Evolutionary conservation across 35 echinoderm and acorn worm species (phyloP).

Genomic region (Stichopus chloronotus): DNA sequence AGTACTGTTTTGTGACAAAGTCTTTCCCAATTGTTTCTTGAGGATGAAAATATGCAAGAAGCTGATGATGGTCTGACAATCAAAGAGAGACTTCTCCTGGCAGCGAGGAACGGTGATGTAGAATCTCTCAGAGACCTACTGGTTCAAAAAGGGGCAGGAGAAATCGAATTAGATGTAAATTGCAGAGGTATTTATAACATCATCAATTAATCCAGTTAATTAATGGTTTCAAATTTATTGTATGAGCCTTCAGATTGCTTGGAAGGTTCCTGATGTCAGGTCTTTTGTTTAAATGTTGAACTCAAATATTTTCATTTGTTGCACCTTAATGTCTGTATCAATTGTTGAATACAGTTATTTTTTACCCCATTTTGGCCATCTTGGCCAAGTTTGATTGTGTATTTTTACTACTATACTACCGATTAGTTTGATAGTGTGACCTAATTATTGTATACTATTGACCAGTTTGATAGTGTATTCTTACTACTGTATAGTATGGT

Average conservation of each 20-base stretch:
- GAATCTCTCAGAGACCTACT: neutral
- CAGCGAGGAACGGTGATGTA: conserved; percentile 40
- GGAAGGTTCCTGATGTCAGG: neutral
- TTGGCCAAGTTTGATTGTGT: no score
- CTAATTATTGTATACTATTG: no score
- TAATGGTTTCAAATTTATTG: neutral
- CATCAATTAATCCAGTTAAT: neutral
- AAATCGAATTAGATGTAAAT: conserved; percentile 49
- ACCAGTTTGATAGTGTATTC: no score
- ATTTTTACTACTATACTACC: no score
- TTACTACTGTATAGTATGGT: no score
- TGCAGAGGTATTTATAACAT: conserved; percentile 34
- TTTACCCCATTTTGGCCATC: no score
- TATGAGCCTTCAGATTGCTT: neutral
- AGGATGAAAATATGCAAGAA: conserved; percentile 40
- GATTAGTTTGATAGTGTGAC: no score
- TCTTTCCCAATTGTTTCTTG: neutral
- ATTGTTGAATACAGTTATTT: no score
- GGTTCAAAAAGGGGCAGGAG: neutral
- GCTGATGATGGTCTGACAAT: conserved; percentile 22
- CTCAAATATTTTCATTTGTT: neutral
- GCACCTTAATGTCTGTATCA: no score
- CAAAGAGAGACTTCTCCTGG: conserved; percentile 41
- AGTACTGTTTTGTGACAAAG: no score
- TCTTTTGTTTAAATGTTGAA: neutral